Conservation (phyloP, 2,888 invertebrate species). For the Lasioglossum marginatum region DNA sequence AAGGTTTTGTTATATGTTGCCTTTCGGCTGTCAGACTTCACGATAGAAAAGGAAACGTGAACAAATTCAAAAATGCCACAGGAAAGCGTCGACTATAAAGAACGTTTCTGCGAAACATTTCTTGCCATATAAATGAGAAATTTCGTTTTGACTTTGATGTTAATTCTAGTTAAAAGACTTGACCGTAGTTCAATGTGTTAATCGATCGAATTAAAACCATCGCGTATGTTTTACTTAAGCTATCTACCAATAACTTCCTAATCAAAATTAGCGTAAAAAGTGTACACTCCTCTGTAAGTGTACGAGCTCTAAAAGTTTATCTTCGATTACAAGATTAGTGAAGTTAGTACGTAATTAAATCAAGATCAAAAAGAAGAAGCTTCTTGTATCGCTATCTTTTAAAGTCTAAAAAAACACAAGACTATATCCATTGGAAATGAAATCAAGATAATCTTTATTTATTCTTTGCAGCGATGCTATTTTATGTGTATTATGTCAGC, state of each 20-base stretch:
- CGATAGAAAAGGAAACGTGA: not conserved
- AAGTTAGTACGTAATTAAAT: not conserved
- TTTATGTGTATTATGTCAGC: slow-evolving; percentile 26
- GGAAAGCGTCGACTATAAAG: slow-evolving; percentile 23
- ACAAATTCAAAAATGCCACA: slow-evolving; percentile 36
- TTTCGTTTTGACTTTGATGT: not conserved
- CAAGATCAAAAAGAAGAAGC: slow-evolving; percentile 7
- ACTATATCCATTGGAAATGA: slow-evolving; percentile 12
- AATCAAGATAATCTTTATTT: slow-evolving; percentile 33
- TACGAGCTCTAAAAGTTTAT: slow-evolving; percentile 10
- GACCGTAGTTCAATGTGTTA: not conserved
- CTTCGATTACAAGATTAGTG: slow-evolving; percentile 10
- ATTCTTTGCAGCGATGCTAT: slow-evolving; percentile 26
- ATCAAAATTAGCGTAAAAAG: slow-evolving; percentile 17
- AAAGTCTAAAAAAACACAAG: slow-evolving; percentile 17
- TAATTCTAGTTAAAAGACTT: not conserved
- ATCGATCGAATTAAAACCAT: slow-evolving; percentile 16
- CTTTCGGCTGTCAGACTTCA: slow-evolving; percentile 2
- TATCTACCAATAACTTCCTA: slow-evolving; percentile 26
- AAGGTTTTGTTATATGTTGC: slow-evolving; percentile 45
- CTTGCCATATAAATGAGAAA: slow-evolving; percentile 56
- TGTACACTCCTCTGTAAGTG: not conserved
- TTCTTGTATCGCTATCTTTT: slow-evolving; percentile 22
- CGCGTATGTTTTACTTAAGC: not conserved
- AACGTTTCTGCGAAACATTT: not conserved